These are phyloP conservation scores for Caerostris extrusa DNA, from an alignment of 1,140 invertebrate species.

Conservation along the genomic window DNA sequence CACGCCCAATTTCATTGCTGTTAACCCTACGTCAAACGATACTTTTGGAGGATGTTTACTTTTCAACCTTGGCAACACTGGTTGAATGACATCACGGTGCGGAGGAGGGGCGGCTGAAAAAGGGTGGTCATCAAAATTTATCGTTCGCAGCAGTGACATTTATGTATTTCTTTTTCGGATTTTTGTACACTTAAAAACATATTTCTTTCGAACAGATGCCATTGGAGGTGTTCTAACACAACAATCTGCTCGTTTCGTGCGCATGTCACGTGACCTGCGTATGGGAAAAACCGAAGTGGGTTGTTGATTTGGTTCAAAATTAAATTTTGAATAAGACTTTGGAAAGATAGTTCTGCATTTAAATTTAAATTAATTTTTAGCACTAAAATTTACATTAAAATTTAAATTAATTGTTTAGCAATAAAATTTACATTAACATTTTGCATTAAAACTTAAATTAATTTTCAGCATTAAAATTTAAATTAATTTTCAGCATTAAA, in stretches of 20 bases:
- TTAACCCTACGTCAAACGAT: conserved; percentile 7
- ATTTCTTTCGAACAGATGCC: not conserved
- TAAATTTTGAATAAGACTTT: too few relatives aligned
- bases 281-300: not conserved
- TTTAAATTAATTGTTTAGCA: too few relatives aligned
- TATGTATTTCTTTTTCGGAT: not conserved
- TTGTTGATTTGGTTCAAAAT: not conserved
- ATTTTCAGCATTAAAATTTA: too few relatives aligned
- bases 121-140: conserved; percentile 5
- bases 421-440: too few relatives aligned
- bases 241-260: too few relatives aligned
- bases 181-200: not conserved
- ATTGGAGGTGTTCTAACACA: too few relatives aligned
- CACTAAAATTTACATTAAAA: too few relatives aligned
- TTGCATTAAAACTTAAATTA: too few relatives aligned
- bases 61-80: conserved; percentile 17
- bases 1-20: not conserved
- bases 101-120: not conserved
- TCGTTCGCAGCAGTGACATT: not conserved
- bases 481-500: too few relatives aligned
- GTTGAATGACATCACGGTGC: conserved; percentile 28
- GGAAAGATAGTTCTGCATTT: too few relatives aligned
- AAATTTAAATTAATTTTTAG: too few relatives aligned
- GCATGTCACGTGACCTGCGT: not conserved
- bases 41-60: conserved; percentile 2